phyloP scores from a whole-genome alignment of 2,888 invertebrate species.

The Nomada ferruginata region DNA sequence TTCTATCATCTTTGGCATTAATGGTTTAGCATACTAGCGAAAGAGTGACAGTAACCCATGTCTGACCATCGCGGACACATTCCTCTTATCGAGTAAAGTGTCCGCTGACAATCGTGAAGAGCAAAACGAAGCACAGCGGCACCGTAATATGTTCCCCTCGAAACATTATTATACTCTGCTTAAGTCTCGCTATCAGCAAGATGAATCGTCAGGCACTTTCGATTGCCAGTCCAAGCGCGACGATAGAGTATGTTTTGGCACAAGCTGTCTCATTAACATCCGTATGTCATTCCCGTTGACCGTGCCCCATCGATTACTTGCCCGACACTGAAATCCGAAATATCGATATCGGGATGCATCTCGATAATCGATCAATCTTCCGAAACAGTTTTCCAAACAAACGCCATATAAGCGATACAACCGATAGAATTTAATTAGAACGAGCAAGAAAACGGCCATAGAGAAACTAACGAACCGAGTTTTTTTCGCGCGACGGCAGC shows the following conservation, averaged over 20 bases:
- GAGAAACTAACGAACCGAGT: conserved; percentile 36
- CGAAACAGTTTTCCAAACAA: too few species aligned
- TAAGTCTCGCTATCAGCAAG: conserved; percentile 18
- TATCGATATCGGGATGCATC: too few species aligned
- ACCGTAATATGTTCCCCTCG: too few species aligned
- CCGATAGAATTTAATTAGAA: not conserved
- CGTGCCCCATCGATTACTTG: not conserved
- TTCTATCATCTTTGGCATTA: too few species aligned
- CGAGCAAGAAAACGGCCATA: not conserved
- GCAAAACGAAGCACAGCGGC: not conserved
- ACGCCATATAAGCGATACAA: too few species aligned
- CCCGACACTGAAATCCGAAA: too few species aligned
- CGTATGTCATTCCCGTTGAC: conserved; percentile 16
- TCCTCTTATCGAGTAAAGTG: not conserved
- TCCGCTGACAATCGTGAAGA: not conserved
- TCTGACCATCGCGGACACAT: not conserved
- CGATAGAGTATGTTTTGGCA: conserved; percentile 62
- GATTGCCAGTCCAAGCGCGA: conserved; percentile 43
- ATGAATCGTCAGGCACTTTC: conserved; percentile 47
- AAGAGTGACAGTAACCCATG: not conserved
- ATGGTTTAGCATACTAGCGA: too few species aligned
- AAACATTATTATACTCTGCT: too few species aligned
- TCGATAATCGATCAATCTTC: too few species aligned
- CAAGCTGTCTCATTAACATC: conserved; percentile 65
- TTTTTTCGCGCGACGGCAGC: conserved; percentile 21